Evolutionary conservation across 2,113 vertebrate genomes (phyloP).

Genomic region (Lophura nycthemera): DNA sequence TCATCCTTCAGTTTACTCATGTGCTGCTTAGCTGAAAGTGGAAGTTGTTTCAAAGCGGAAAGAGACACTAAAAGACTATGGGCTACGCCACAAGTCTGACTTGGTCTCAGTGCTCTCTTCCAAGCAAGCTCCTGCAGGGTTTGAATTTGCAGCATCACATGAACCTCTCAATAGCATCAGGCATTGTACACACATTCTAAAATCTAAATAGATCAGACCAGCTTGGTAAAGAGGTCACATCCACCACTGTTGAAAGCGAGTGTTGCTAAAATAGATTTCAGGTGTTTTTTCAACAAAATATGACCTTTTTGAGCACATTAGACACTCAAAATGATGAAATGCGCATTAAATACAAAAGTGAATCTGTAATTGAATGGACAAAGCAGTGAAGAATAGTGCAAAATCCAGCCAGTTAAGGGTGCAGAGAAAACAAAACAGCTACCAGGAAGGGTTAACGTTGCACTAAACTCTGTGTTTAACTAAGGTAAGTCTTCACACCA

Average conservation of each 20-base stretch:
- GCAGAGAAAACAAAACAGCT: neutral
- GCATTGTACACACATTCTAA: neutral
- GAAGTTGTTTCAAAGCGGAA: neutral
- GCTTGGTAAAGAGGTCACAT: fast-evolving
- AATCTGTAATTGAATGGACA: neutral
- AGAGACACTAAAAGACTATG: neutral
- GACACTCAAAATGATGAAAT: neutral
- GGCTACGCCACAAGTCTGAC: neutral
- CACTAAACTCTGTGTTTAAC: neutral
- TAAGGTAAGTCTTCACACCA: neutral
- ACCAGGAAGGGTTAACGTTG: neutral
- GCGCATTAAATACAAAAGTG: neutral
- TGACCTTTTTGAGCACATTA: neutral
- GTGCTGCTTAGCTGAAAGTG: neutral
- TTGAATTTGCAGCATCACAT: neutral
- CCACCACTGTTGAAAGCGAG: neutral
- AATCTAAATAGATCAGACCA: neutral
- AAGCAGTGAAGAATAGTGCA: neutral
- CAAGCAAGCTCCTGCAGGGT: neutral
- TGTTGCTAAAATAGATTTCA: neutral
- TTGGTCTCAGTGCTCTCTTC: neutral
- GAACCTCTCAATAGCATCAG: neutral
- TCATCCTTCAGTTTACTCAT: neutral
- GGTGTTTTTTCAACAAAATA: neutral
- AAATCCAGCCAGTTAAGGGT: neutral